Evolutionary conservation across 2,113 vertebrate genomes (phyloP).

Genomic region (Engraulis encrasicolus): DNA sequence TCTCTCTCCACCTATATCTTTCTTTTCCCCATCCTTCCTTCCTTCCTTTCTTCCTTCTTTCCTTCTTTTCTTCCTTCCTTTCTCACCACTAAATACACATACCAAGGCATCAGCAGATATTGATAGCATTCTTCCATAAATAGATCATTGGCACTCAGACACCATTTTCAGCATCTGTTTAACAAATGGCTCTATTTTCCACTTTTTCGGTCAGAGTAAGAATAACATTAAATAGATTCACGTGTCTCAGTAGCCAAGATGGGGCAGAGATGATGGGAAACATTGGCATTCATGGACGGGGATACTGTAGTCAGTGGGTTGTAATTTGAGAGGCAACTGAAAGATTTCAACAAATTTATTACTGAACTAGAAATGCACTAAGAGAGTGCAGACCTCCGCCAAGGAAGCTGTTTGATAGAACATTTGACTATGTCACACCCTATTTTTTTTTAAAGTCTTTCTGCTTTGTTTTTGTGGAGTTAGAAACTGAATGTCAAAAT

Average conservation of each 20-base stretch:
- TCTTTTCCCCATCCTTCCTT: too few species aligned
- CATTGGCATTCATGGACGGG: background rate
- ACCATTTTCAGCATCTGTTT: conserved; percentile 10
- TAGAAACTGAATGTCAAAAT: too few species aligned
- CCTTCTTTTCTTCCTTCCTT: too few species aligned
- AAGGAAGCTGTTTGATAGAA: too few species aligned
- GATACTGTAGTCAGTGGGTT: background rate
- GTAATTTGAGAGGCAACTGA: background rate
- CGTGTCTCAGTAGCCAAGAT: background rate
- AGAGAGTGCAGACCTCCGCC: too few species aligned
- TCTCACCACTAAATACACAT: background rate
- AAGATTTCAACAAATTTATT: background rate
- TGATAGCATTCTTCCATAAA: background rate
- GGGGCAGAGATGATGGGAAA: background rate
- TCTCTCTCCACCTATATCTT: too few species aligned
- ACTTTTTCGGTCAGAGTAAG: background rate
- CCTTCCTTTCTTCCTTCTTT: too few species aligned
- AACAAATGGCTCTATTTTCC: background rate
- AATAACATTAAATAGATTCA: background rate
- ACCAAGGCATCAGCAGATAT: background rate
- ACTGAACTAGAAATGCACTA: too few species aligned
- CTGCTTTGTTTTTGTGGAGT: too few species aligned
- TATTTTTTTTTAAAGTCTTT: too few species aligned
- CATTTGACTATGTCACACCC: too few species aligned
- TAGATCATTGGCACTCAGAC: background rate